A percentile compares a stretch with the other conserved stretches of the same genome.
Evolutionary conservation across 2,113 vertebrate species (phyloP).

Genomic region (Stegastes partitus): DNA sequence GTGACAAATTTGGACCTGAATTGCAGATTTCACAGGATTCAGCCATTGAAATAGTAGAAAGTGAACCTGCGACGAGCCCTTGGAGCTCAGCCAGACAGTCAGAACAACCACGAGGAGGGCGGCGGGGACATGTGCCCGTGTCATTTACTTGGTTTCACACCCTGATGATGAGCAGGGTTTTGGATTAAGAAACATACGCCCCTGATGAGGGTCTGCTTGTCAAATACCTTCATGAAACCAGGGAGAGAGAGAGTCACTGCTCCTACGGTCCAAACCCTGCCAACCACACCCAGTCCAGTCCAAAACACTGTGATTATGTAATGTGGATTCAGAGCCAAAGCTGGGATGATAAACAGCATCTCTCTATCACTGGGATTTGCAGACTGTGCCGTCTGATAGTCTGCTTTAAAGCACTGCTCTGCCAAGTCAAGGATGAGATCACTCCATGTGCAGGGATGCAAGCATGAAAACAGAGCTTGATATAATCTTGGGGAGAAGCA

Average conservation of each 20-base stretch:
- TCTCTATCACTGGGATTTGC: constrained; percentile 50
- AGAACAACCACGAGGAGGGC: background rate
- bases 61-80: background rate
- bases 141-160: constrained; percentile 53
- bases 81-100: background rate
- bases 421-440: constrained; percentile 22
- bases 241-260: constrained; percentile 15
- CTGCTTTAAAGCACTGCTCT: background rate
- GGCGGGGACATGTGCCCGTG: background rate
- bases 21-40: too few relatives aligned
- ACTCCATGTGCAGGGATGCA: constrained; percentile 15
- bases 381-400: constrained; percentile 24
- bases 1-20: too few relatives aligned
- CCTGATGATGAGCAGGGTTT: constrained; percentile 1
- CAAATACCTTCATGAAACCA: constrained; percentile 25
- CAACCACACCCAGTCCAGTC: constrained; percentile 57
- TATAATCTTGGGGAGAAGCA: background rate
- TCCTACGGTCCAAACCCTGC: constrained; percentile 14
- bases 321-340: constrained; percentile 48
- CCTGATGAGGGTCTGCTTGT: constrained; percentile 6
- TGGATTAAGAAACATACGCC: background rate
- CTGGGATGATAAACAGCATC: constrained; percentile 41
- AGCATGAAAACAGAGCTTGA: constrained; percentile 36
- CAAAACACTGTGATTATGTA: constrained; percentile 56
- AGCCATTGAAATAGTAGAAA: too few relatives aligned